Percentiles rank a stretch among this genome's conserved stretches.
Conservation (phyloP, 1,140 invertebrate species). For the Aphis gossypii region DNA sequence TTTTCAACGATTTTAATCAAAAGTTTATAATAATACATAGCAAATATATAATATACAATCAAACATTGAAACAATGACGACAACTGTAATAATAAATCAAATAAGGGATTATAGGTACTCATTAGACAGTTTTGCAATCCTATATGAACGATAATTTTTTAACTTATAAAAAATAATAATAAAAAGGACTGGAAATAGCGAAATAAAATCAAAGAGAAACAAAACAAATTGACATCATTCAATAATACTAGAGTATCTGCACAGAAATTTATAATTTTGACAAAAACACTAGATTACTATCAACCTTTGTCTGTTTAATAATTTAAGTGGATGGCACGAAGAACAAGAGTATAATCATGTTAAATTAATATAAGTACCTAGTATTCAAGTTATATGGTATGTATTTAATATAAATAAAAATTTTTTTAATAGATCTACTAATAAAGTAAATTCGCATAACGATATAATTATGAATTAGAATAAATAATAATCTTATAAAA, state of each 20-base stretch:
- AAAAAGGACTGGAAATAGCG: not conserved
- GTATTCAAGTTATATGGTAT: too few species aligned
- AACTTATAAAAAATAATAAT: not conserved
- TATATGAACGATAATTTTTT: not conserved
- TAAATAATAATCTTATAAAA: too few species aligned
- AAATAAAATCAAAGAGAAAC: not conserved
- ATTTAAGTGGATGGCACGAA: not conserved
- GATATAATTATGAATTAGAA: too few species aligned
- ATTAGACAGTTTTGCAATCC: not conserved
- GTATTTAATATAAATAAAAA: too few species aligned
- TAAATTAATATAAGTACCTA: too few species aligned
- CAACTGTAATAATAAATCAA: not conserved
- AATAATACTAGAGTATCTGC: too few species aligned
- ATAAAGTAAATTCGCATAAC: too few species aligned
- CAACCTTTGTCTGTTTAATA: not conserved
- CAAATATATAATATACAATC: not conserved
- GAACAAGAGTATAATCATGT: not conserved
- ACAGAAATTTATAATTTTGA: not conserved
- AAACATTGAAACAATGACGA: not conserved
- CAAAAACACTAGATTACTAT: not conserved
- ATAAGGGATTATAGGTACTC: not conserved
- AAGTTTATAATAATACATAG: too few species aligned
- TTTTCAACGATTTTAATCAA: too few species aligned
- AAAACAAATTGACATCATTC: not conserved
- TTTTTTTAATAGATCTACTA: too few species aligned